These are phyloP conservation scores for Trichosurus vulpecula DNA, from an alignment of 2,797 vertebrate species.

Conservation along the genomic window DNA sequence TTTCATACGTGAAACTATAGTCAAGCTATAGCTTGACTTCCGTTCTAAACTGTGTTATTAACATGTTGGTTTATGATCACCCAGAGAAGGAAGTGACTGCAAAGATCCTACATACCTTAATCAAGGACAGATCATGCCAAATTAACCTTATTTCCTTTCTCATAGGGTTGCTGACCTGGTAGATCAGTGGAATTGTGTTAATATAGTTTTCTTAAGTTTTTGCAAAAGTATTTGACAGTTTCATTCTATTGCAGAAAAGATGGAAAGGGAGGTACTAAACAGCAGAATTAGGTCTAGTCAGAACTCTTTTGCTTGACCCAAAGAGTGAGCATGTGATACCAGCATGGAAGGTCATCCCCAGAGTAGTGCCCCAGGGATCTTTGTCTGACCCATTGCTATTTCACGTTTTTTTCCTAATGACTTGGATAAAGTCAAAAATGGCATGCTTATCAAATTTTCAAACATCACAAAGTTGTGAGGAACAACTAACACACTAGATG, in stretches of 20 bases:
- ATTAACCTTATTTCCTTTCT: not conserved
- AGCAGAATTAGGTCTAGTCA: not conserved
- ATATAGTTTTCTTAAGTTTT: not conserved
- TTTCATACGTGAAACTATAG: not conserved
- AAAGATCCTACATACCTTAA: not conserved
- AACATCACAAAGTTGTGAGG: not conserved
- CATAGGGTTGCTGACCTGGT: not conserved
- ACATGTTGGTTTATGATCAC: not conserved
- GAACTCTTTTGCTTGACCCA: not conserved
- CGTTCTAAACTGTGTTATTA: not conserved
- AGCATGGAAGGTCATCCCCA: not conserved
- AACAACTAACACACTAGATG: not conserved
- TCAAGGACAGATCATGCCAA: not conserved
- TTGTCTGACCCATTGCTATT: not conserved
- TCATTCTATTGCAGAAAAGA: not conserved
- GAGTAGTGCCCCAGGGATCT: not conserved
- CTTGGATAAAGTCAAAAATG: not conserved
- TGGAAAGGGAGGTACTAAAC: not conserved
- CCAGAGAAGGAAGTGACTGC: not conserved
- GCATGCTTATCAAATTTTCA: not conserved
- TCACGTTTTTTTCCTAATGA: not conserved
- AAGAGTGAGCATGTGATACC: not conserved
- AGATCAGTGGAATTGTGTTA: not conserved
- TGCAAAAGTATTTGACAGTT: not conserved
- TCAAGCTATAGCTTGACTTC: not conserved